Percentiles rank a stretch among this genome's conserved stretches.
phyloP scores from a whole-genome alignment of 1,140 invertebrate species.

The Calephelis virginiensis region DNA sequence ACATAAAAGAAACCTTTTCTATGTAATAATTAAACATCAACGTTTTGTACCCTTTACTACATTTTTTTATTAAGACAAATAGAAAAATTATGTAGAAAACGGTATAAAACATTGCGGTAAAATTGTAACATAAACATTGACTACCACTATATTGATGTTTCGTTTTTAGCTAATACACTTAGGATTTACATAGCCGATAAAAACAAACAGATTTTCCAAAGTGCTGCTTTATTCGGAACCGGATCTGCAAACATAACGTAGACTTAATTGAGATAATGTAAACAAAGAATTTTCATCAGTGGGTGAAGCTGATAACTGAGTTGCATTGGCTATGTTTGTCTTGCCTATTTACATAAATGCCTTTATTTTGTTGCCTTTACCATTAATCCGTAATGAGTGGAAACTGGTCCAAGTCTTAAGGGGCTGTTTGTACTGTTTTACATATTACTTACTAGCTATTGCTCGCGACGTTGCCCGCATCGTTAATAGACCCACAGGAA shows the following conservation, averaged over 20 bases:
- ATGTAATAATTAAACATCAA: too few relatives aligned
- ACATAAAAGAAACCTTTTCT: too few relatives aligned
- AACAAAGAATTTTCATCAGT: conserved; percentile 65
- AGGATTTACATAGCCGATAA: conserved; percentile 18
- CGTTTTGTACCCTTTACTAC: too few relatives aligned
- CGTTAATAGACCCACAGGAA: too few relatives aligned
- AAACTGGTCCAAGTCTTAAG: not conserved
- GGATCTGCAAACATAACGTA: conserved; percentile 62
- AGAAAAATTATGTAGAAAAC: too few relatives aligned
- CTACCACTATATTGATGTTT: not conserved
- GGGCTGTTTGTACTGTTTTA: not conserved
- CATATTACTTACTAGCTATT: not conserved
- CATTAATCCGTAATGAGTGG: not conserved
- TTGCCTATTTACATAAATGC: conserved; percentile 43
- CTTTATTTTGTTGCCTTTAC: conserved; percentile 34
- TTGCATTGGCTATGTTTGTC: conserved; percentile 40
- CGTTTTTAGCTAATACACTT: conserved; percentile 7
- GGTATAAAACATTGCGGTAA: not conserved
- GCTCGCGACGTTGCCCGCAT: too few relatives aligned
- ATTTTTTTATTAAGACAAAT: too few relatives aligned
- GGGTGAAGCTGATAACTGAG: conserved; percentile 47
- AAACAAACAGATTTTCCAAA: conserved; percentile 64
- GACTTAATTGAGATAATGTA: conserved; percentile 75
- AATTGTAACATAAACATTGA: not conserved
- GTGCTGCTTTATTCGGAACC: conserved; percentile 54